Evolutionary conservation across 1,140 invertebrate genomes (phyloP).

Genomic region (Belonocnema kinseyi): DNA sequence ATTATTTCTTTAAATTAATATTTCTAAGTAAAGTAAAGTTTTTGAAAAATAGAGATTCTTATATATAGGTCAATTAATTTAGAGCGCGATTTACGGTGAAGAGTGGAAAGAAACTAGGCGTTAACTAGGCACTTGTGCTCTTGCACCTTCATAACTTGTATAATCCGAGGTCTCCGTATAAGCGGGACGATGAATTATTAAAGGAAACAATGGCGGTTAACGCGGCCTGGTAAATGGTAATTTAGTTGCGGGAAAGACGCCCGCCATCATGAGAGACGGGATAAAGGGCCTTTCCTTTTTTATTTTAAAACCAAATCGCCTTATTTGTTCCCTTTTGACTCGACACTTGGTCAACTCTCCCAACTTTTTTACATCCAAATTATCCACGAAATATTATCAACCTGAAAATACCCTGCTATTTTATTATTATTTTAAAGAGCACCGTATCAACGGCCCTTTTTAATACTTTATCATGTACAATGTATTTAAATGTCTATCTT

Average conservation of each 20-base stretch:
- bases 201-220: constrained; percentile 23
- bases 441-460: too few relatives aligned
- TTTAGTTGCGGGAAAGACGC: constrained; percentile 17
- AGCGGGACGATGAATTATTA: constrained; percentile 21
- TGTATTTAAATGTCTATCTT: too few relatives aligned
- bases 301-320: constrained; percentile 12
- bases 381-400: background rate
- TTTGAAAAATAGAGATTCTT: too few relatives aligned
- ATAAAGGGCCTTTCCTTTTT: constrained; percentile 3
- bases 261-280: background rate
- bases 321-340: background rate
- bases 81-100: too few relatives aligned
- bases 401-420: too few relatives aligned
- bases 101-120: too few relatives aligned
- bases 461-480: too few relatives aligned
- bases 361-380: background rate
- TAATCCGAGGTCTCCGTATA: constrained; percentile 1
- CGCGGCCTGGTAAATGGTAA: constrained; percentile 19
- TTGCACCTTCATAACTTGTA: background rate
- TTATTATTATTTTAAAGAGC: too few relatives aligned
- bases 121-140: constrained; percentile 1
- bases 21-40: too few relatives aligned
- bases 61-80: too few relatives aligned
- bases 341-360: background rate
- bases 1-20: too few relatives aligned